phyloP scores from a whole-genome alignment of 2,113 vertebrate genomes.

The Pheucticus melanocephalus region DNA sequence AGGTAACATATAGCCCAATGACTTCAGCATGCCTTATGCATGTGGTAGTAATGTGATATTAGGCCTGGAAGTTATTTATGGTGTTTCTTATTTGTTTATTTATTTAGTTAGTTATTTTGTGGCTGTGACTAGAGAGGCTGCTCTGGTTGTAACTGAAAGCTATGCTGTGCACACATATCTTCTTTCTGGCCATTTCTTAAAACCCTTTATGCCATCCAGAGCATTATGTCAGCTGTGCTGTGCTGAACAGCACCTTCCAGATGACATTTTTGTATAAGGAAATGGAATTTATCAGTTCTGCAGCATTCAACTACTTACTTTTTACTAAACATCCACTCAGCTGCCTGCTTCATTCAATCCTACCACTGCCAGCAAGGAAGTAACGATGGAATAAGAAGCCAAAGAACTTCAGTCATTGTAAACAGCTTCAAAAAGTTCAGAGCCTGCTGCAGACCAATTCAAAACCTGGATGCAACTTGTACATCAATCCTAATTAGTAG shows the following conservation, averaged over 20 bases:
- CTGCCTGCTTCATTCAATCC: not conserved
- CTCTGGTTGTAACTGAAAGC: not conserved
- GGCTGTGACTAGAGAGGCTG: not conserved
- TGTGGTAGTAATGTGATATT: not conserved
- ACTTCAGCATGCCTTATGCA: not conserved
- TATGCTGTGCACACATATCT: fast-evolving
- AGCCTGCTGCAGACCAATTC: not conserved
- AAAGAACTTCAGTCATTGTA: not conserved
- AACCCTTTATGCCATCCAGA: not conserved
- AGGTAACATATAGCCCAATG: not conserved
- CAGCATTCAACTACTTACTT: not conserved
- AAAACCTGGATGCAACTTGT: not conserved
- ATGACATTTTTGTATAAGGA: not conserved
- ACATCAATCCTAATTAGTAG: not conserved
- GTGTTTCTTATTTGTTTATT: not conserved
- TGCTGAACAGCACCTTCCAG: not conserved
- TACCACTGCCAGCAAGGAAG: not conserved
- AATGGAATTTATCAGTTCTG: not conserved
- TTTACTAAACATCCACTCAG: not conserved
- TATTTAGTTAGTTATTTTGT: not conserved
- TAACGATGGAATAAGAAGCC: not conserved
- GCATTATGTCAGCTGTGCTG: not conserved
- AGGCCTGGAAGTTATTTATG: not conserved
- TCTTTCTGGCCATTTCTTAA: not conserved
- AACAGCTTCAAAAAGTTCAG: not conserved